These are phyloP conservation scores for Andricus grossulariae DNA, from an alignment of 1,140 invertebrate genomes.

Conservation along the genomic window DNA sequence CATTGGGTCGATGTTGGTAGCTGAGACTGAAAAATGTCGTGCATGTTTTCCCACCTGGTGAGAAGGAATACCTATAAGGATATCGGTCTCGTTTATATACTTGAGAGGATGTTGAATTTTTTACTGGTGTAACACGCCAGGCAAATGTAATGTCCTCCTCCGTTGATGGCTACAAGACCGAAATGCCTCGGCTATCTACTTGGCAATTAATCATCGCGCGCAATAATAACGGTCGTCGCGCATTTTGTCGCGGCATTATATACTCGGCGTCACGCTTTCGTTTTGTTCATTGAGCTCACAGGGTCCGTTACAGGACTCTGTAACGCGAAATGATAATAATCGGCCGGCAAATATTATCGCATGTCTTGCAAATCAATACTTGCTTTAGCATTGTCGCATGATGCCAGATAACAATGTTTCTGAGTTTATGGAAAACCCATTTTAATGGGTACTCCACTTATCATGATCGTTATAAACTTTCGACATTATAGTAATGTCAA, in stretches of 20 bases:
- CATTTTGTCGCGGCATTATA: constrained; percentile 46
- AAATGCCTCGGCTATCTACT: constrained; percentile 44
- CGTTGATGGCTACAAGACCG: constrained; percentile 40
- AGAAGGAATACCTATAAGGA: constrained; percentile 18
- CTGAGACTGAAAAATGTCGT: background rate
- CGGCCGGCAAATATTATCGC: constrained; percentile 50
- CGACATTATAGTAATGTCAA: too few species aligned
- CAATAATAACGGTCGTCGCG: constrained; percentile 43
- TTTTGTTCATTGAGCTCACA: constrained; percentile 49
- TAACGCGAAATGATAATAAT: constrained; percentile 57
- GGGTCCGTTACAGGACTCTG: constrained; percentile 38
- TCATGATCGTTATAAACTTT: too few species aligned
- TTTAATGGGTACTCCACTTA: too few species aligned
- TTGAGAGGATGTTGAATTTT: constrained; percentile 8
- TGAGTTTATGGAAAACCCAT: background rate
- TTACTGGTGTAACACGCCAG: constrained; percentile 20
- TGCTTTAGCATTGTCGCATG: constrained; percentile 41
- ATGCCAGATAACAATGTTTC: constrained; percentile 15
- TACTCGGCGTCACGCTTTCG: constrained; percentile 51
- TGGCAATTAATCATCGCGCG: constrained; percentile 51
- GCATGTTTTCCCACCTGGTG: constrained; percentile 22
- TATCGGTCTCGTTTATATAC: background rate
- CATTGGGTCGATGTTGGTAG: background rate
- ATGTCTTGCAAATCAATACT: constrained; percentile 59
- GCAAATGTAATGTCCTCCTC: constrained; percentile 29